Conservation (phyloP, 2,113 vertebrate genomes). For the Xenopus borealis region DNA sequence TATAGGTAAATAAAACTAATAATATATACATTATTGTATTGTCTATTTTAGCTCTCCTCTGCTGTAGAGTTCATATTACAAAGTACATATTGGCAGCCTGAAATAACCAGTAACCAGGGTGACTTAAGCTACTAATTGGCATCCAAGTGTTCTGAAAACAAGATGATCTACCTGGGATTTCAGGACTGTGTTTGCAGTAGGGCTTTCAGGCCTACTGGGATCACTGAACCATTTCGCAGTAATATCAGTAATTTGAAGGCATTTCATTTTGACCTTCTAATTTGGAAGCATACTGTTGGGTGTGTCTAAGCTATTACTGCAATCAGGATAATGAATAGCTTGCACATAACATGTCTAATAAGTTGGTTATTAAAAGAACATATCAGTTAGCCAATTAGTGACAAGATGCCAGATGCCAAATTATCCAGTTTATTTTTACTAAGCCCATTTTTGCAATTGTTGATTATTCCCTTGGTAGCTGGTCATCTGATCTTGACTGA, state of each 20-base stretch:
- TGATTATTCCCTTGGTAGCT: too few species aligned
- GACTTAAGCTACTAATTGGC: background rate
- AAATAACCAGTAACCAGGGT: slow-evolving; percentile 1
- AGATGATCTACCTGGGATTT: background rate
- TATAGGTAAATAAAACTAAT: too few species aligned
- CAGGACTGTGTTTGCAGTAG: background rate
- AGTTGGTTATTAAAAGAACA: background rate
- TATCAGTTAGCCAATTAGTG: slow-evolving; percentile 17
- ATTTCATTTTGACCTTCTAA: background rate
- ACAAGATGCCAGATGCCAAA: background rate
- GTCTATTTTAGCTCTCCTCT: too few species aligned
- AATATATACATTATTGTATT: too few species aligned
- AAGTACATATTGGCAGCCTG: background rate
- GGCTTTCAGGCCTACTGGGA: background rate
- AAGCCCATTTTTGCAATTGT: too few species aligned
- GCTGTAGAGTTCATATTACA: background rate
- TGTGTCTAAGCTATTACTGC: background rate
- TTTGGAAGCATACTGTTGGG: slow-evolving; percentile 5
- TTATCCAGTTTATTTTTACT: background rate
- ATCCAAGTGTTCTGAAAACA: background rate
- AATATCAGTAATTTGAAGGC: background rate
- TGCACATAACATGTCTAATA: background rate
- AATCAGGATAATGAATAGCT: slow-evolving; percentile 1
- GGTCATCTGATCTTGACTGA: too few species aligned
- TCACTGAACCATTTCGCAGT: background rate